phyloP scores from a whole-genome alignment of 2,888 invertebrate species.

The Hartigia nigra region DNA sequence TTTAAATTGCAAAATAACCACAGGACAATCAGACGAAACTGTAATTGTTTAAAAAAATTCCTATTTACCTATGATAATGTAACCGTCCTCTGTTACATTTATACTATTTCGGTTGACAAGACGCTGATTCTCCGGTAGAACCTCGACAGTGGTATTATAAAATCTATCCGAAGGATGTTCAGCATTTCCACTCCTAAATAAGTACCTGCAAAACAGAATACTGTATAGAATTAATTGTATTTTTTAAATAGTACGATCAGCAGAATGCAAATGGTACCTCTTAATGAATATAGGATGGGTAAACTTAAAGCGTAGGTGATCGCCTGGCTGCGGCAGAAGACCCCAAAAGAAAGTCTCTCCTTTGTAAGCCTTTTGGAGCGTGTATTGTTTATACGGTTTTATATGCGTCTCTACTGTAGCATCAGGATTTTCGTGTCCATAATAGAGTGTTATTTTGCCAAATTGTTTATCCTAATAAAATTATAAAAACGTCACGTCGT shows the following conservation, averaged over 20 bases:
- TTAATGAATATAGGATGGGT: conserved; percentile 76
- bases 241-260: not conserved
- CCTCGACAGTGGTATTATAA: conserved; percentile 87
- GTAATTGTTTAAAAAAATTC: not conserved
- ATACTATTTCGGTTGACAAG: conserved; percentile 68
- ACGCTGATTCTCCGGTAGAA: conserved; percentile 70
- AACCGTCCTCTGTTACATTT: conserved; percentile 76
- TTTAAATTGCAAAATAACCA: too few species aligned
- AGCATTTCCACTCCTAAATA: conserved; percentile 88
- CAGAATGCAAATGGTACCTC: conserved; percentile 68
- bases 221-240: not conserved
- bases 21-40: too few species aligned
- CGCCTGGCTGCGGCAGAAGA: conserved; percentile 83
- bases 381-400: conserved; percentile 82
- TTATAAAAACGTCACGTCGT: conserved; percentile 6
- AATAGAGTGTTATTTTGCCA: conserved; percentile 83
- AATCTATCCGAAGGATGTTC: conserved; percentile 91
- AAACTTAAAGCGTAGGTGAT: conserved; percentile 84
- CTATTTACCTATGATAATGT: conserved; percentile 74
- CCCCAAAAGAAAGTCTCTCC: conserved; percentile 96
- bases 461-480: conserved; percentile 84
- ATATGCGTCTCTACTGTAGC: conserved; percentile 79
- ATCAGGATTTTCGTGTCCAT: conserved; percentile 82
- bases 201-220: conserved; percentile 70
- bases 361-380: conserved; percentile 82